Evolutionary conservation across 2,113 vertebrate genomes (phyloP), one percentile per base, ranked within the genome.

Genomic region (Leptodactylus fuscus): DNA sequence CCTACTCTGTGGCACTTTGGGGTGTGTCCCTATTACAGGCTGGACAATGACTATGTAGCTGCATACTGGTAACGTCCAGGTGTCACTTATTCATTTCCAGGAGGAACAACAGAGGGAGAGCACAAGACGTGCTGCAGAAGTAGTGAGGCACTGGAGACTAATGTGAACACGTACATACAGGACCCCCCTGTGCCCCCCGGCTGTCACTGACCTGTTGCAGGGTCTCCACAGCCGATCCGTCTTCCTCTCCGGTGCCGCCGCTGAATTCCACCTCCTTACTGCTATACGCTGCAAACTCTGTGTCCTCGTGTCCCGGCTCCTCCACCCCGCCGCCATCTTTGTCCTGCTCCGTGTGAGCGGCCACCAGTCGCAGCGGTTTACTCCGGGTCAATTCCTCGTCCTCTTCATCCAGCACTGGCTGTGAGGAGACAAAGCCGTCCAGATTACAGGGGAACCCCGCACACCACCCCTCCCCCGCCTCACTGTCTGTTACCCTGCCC

Each of bases 221-320:
- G 85, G 96, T 99, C 93, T 99, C 97, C 82, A 99, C 97, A 0
- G 98, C 98, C 0, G 97, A 99, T 83, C 95, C 97, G 0, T 96
- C 99, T 89, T 99, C 97, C 2, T 99, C 97, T 0, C 97, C 97
- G 5, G 95, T 94, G 1, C 92, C 89, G 10, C 94, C 87, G 0
- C 93, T 90, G 89, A 95, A 97, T 29, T 95, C 92, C 0, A 90
- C 16, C 88, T 92, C 92, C 88, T 96, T 92, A 87, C 92, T 91
- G 0, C 94, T 10, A 90, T 95, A 97, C 83, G 96, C 95, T 0
- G 48, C 92, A 79, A 96, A 98, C 22, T 91, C 1, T 13, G 92
- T 36, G 4, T 97, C 96, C 12, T 96, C 96, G 0, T 92, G 96
- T 0, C 95, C 92, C 0, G 93, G 89, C 83, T 94, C 95, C 0